Evolutionary conservation across 2,797 vertebrate genomes (phyloP).

Genomic region (Sebastes kiyomatsui): DNA sequence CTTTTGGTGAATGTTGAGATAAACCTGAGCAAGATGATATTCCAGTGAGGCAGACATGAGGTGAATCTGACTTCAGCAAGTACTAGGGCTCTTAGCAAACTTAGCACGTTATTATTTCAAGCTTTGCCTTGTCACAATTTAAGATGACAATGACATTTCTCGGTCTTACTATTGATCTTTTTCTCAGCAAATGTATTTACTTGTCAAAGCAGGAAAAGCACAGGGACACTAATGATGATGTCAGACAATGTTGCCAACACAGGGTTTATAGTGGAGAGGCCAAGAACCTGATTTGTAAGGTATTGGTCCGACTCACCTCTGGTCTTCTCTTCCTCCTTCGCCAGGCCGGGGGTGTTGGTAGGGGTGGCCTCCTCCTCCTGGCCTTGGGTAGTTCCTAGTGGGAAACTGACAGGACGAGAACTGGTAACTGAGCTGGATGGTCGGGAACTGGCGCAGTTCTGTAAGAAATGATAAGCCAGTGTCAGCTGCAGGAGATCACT

Average conservation of each 20-base stretch:
- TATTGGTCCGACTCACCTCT: slow-evolving; percentile 42
- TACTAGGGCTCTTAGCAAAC: neutral
- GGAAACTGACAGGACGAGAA: slow-evolving; percentile 75
- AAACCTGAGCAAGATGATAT: neutral
- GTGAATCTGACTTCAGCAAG: neutral
- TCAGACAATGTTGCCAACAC: neutral
- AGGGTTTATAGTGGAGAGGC: neutral
- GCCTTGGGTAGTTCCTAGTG: slow-evolving; percentile 51
- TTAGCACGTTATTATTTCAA: neutral
- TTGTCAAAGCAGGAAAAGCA: neutral
- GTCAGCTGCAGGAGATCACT: neutral
- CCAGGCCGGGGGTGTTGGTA: slow-evolving; percentile 10
- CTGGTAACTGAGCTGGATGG: slow-evolving; percentile 79
- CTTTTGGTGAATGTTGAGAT: neutral
- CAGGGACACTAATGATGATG: neutral
- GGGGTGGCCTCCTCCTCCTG: slow-evolving; percentile 64
- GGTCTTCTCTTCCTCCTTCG: slow-evolving; percentile 31
- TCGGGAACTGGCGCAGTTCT: slow-evolving; percentile 83
- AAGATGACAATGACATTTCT: neutral
- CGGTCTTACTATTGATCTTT: neutral
- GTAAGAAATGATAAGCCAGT: slow-evolving; percentile 8
- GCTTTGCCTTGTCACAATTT: neutral
- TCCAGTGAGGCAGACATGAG: neutral
- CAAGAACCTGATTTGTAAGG: neutral
- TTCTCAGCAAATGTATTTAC: neutral